Conservation (phyloP, 1,140 invertebrate species). For the Drosophila murphyi region DNA sequence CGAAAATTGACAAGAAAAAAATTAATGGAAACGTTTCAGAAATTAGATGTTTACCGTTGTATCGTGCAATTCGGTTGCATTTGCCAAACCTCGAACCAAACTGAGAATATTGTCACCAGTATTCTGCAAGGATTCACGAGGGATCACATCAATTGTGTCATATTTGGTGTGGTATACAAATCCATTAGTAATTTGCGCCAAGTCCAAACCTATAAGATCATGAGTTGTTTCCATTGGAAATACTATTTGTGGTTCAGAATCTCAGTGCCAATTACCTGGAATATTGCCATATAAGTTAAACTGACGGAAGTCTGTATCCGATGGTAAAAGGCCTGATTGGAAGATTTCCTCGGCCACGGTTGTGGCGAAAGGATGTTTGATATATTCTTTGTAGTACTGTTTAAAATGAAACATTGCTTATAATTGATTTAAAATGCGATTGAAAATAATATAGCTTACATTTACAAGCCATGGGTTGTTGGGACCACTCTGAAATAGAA, state of each 20-base stretch:
- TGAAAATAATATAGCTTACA: conserved; percentile 84
- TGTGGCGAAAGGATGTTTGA: conserved; percentile 92
- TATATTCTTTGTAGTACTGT: conserved; percentile 92
- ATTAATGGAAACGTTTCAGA: conserved; percentile 65
- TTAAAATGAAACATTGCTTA: conserved; percentile 85
- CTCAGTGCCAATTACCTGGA: conserved; percentile 66
- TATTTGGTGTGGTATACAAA: conserved; percentile 96
- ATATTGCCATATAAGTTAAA: conserved; percentile 89
- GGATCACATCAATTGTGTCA: conserved; percentile 91
- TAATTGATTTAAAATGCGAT: conserved; percentile 85
- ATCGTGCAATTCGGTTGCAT: conserved; percentile 86
- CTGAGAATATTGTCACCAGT: conserved; percentile 92
- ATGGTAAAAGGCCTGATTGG: conserved; percentile 92
- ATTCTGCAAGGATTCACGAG: conserved; percentile 91
- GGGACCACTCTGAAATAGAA: conserved; percentile 97
- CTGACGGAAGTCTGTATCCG: conserved; percentile 95
- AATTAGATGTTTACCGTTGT: conserved; percentile 85
- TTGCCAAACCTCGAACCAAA: conserved; percentile 87
- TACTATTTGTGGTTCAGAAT: not conserved
- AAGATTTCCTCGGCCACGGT: conserved; percentile 93
- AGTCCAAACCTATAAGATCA: conserved; percentile 87
- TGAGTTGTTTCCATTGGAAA: not conserved
- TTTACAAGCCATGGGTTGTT: conserved; percentile 95
- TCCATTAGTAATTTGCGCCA: conserved; percentile 96
- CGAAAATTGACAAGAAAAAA: conserved; percentile 83